These are phyloP conservation scores for Acropora yongei DNA, from an alignment of 64 coral and sea anemone genomes.

Conservation along the genomic window DNA sequence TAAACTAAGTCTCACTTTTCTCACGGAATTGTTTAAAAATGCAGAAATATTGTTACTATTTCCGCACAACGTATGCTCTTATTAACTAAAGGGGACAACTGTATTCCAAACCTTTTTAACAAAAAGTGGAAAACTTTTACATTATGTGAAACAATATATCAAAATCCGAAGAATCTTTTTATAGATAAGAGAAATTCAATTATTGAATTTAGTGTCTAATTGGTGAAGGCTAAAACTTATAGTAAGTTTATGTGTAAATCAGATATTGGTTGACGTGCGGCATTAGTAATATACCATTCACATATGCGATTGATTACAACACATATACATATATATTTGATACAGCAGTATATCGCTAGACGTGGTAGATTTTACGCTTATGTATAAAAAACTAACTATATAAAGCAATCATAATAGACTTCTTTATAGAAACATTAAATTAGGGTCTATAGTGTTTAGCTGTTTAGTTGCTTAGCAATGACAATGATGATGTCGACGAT, in stretches of 20 bases:
- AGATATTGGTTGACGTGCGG: background rate
- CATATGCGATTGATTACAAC: background rate
- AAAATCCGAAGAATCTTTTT: background rate
- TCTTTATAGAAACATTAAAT: background rate
- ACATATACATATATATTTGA: background rate
- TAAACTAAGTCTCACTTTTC: background rate
- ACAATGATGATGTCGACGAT: background rate
- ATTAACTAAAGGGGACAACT: background rate
- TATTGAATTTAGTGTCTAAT: background rate
- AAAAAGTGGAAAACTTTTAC: background rate
- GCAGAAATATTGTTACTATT: background rate
- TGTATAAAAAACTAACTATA: background rate
- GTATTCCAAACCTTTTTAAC: background rate
- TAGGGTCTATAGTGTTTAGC: background rate
- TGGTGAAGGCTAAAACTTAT: constrained; percentile 19
- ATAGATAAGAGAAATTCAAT: background rate
- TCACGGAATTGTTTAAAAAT: background rate
- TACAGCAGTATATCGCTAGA: background rate
- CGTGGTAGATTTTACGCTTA: too few species aligned
- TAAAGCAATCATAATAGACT: background rate
- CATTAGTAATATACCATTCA: background rate
- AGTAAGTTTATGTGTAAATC: constrained; percentile 26
- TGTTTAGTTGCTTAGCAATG: background rate
- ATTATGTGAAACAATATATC: background rate
- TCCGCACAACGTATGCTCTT: background rate